Conservation (phyloP, 2,797 vertebrate species). For the Siniperca undulata region DNA sequence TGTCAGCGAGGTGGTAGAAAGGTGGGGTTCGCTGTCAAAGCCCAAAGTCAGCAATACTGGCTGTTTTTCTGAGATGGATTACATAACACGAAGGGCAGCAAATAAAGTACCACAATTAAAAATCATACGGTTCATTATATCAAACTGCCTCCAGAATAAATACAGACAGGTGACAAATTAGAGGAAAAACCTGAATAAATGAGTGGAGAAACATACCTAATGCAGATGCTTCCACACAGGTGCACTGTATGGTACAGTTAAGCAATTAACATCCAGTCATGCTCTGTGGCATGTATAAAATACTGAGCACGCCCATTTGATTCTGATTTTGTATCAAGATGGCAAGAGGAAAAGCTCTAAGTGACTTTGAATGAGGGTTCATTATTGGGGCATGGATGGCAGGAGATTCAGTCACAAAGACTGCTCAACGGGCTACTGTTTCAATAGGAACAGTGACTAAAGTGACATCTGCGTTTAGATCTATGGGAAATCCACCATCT, state of each 20-base stretch:
- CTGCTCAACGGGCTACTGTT: not conserved
- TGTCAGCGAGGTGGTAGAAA: slow-evolving; percentile 41
- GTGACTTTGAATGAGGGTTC: not conserved
- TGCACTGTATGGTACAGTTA: not conserved
- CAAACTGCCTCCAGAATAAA: not conserved
- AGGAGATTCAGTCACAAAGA: not conserved
- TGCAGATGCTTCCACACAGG: too few species aligned
- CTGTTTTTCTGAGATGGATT: slow-evolving; percentile 37
- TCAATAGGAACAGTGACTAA: not conserved
- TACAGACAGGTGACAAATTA: too few species aligned
- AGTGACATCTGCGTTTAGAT: slow-evolving; percentile 4
- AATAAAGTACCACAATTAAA: slow-evolving; percentile 7
- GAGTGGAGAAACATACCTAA: too few species aligned
- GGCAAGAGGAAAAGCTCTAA: too few species aligned
- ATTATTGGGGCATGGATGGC: not conserved
- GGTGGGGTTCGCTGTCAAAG: not conserved
- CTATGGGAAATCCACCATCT: not conserved
- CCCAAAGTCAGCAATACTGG: slow-evolving; percentile 36
- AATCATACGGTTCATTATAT: slow-evolving; percentile 6
- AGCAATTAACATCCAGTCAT: too few species aligned
- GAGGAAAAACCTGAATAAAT: too few species aligned
- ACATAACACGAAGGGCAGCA: slow-evolving; percentile 26
- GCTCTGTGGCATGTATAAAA: not conserved
- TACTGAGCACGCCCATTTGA: too few species aligned
- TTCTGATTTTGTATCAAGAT: not conserved